Base-by-base conservation (phyloP, 2,113 vertebrate genomes). In the Antigone vipio region DNA sequence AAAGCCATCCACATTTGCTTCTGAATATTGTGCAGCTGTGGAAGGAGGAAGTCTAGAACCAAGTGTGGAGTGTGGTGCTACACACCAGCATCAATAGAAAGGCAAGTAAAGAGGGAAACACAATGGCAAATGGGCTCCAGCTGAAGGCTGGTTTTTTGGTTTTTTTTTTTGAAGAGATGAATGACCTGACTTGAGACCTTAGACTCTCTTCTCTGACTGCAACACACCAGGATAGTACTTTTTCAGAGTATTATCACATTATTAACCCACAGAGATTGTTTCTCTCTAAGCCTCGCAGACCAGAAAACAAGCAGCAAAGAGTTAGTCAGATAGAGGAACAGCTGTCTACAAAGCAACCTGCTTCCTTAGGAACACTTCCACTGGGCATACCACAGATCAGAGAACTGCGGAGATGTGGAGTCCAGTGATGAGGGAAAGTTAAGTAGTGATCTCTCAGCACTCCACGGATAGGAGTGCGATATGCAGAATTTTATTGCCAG, bases 311-410 rank as follows among this genome's bases (percentile, higher is more conserved):
- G 15, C 9, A 76, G 11, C 10, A 30, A 38, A 16, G 5, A 22
- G 8, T 30, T 23, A 85, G 34, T 15, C 8, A 4, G 8, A 20
- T 0, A 59, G n/a, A 88, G 47, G 4, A 80, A 30, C 16, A 68
- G 22, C 24, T 53, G 12, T 7, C 38, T 72, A 30, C 23, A 47
- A 59, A 90, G 26, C 32, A 91, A 47, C 20, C 22, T 30, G 20
- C 19, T 81, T 68, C 35, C 45, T 78, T 85, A 74, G 38, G 63
- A 59, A 40, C 3, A 21, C 14, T 56, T 47, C 44, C 21, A 44
- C 0, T 0, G 22, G 34, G 4, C 32, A 32, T 2, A 29, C 7
- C 24, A 50, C 52, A 72, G 11, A 38, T 32, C n/a, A 83, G 47
- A 73, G 11, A 59, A 63, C 49, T 42, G 38, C 18, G 47, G 55